Percentiles rank a stretch among this genome's conserved stretches.
These are phyloP conservation scores for Peromyscus aztecus DNA, from an alignment of 2,797 vertebrate genomes.

Conservation along the genomic window DNA sequence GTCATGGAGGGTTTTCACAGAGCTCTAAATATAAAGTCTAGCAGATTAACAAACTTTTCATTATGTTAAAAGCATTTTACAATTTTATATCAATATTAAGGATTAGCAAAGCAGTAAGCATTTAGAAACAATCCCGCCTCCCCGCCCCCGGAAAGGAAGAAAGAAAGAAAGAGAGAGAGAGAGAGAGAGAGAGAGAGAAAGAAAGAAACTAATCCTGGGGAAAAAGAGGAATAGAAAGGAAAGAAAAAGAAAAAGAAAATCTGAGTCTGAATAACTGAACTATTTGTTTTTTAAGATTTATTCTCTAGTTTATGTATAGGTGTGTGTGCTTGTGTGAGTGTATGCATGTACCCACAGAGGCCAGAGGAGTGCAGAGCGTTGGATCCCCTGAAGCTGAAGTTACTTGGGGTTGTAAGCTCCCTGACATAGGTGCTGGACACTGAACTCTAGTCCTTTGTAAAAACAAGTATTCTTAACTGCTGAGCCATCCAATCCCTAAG, in stretches of 20 bases:
- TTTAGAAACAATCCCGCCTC: background rate
- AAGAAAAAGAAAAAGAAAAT: background rate
- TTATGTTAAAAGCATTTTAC: conserved; percentile 42
- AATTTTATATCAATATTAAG: background rate
- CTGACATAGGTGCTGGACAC: background rate
- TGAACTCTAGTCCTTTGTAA: background rate
- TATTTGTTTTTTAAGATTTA: background rate
- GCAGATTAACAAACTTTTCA: conserved; percentile 56
- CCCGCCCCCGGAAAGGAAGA: too few relatives aligned
- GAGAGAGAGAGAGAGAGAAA: too few relatives aligned
- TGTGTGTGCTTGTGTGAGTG: background rate
- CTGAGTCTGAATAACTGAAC: background rate
- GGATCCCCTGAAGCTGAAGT: background rate
- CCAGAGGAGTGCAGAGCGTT: background rate
- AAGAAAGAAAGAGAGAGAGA: too few relatives aligned
- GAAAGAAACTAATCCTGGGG: background rate
- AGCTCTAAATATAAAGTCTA: conserved; percentile 58
- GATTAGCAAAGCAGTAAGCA: background rate
- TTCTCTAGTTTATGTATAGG: background rate
- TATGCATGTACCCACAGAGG: background rate
- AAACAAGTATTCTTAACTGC: background rate
- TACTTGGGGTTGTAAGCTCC: background rate
- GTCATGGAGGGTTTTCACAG: conserved; percentile 23
- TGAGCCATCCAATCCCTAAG: background rate
- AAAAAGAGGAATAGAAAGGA: background rate